These are phyloP conservation scores for Brachionus plicatilis DNA, from an alignment of 1,140 invertebrate genomes.

Conservation along the genomic window DNA sequence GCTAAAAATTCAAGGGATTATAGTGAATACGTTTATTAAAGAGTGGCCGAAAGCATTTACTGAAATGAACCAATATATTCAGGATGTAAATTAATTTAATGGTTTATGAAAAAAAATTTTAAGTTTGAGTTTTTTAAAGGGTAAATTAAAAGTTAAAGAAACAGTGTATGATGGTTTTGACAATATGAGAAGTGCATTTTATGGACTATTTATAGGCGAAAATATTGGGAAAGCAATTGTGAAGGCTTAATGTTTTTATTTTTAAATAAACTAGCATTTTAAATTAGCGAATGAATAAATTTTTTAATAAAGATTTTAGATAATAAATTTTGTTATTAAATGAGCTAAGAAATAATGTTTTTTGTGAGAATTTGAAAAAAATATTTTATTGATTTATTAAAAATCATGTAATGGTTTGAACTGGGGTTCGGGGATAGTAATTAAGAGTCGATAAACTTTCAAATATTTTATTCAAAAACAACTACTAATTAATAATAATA, in stretches of 20 bases:
- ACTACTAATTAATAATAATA: not conserved
- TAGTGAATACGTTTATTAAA: constrained; percentile 43
- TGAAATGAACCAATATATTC: constrained; percentile 61
- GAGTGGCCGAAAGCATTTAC: constrained; percentile 59
- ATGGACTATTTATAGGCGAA: constrained; percentile 61
- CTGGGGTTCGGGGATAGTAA: not conserved
- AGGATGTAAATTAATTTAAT: constrained; percentile 52
- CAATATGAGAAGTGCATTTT: constrained; percentile 62
- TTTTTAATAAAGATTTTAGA: too few relatives aligned
- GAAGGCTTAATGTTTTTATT: constrained; percentile 46
- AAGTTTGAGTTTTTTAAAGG: constrained; percentile 44
- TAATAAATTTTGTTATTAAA: too few relatives aligned
- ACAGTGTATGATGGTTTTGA: constrained; percentile 63
- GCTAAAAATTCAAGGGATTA: constrained; percentile 40
- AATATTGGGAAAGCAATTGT: constrained; percentile 64
- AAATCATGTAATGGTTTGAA: not conserved
- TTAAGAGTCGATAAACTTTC: not conserved
- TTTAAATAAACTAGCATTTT: too few relatives aligned
- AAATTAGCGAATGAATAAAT: too few relatives aligned
- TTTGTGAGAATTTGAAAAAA: too few relatives aligned
- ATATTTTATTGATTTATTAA: too few relatives aligned
- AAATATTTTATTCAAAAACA: not conserved
- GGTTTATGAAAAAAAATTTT: not conserved
- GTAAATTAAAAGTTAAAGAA: constrained; percentile 62
- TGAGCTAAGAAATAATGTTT: too few relatives aligned